A percentile compares a stretch with the other conserved stretches of the same genome.
Conservation (phyloP, 2,113 vertebrate species). For the Caranx melampygus region DNA sequence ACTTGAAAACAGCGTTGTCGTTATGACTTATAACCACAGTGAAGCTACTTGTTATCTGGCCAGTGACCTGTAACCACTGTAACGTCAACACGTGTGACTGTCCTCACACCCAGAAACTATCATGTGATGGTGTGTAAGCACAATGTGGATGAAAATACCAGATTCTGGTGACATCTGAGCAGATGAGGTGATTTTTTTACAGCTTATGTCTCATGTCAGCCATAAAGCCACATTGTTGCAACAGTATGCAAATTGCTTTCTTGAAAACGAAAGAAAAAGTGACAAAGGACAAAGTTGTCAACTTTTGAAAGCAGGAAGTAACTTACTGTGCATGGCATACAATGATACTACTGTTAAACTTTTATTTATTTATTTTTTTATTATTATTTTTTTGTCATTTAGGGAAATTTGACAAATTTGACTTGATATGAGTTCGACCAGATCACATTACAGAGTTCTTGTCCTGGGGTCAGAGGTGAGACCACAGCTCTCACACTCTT, state of each 20-base stretch:
- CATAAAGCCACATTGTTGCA: background rate
- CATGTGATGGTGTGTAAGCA: slow-evolving; percentile 38
- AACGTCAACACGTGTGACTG: slow-evolving; percentile 63
- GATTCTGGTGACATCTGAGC: background rate
- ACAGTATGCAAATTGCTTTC: too few relatives aligned
- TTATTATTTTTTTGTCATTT: too few relatives aligned
- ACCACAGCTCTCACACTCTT: too few relatives aligned
- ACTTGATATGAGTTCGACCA: too few relatives aligned
- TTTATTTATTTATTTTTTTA: too few relatives aligned
- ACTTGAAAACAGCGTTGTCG: slow-evolving; percentile 31
- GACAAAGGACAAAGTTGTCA: background rate
- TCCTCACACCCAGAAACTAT: slow-evolving; percentile 10
- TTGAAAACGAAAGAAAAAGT: background rate
- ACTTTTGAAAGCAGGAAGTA: too few relatives aligned
- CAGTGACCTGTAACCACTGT: slow-evolving; percentile 45
- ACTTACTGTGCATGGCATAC: too few relatives aligned
- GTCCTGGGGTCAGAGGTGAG: too few relatives aligned
- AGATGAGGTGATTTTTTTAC: background rate
- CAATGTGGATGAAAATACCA: slow-evolving; percentile 12
- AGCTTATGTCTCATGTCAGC: background rate
- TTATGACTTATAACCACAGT: slow-evolving; percentile 56
- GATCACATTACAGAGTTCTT: too few relatives aligned
- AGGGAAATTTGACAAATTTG: too few relatives aligned
- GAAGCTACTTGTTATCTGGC: slow-evolving; percentile 56
- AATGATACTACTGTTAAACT: too few relatives aligned